Percentiles rank a stretch among this genome's conserved stretches.
Conservation (phyloP, 2,113 vertebrate genomes). For the Phaetusa simplex region DNA sequence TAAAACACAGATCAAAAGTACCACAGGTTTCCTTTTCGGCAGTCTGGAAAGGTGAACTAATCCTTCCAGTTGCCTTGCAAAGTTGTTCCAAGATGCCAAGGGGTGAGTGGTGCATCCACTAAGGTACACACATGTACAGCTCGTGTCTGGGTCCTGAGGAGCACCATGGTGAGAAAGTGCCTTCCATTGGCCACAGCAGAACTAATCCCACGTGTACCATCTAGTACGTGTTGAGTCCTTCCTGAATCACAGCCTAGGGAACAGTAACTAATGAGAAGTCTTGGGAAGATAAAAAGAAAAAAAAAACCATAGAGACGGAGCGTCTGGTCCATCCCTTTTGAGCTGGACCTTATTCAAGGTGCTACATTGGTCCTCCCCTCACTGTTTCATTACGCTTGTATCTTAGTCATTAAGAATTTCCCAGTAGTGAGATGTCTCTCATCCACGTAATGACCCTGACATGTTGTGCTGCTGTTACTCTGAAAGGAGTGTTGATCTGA, state of each 20-base stretch:
- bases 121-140: fast-evolving
- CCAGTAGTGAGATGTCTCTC: background rate
- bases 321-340: background rate
- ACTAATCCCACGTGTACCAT: fast-evolving
- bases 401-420: background rate
- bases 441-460: background rate
- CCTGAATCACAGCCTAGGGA: background rate
- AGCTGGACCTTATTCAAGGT: background rate
- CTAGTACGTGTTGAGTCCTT: background rate
- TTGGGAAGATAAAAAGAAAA: background rate
- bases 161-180: fast-evolving
- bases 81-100: background rate
- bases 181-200: background rate
- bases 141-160: background rate
- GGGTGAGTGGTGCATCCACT: background rate
- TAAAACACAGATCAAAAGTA: background rate
- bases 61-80: background rate
- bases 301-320: background rate
- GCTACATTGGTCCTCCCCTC: fast-evolving
- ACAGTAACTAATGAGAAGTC: background rate
- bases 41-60: background rate
- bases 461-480: background rate
- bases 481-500: background rate
- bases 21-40: background rate
- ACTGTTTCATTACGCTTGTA: background rate